Percentiles rank a stretch among this genome's conserved stretches.
Conservation (phyloP, 2,888 invertebrate species). For the Pseudanteris insignis region DNA sequence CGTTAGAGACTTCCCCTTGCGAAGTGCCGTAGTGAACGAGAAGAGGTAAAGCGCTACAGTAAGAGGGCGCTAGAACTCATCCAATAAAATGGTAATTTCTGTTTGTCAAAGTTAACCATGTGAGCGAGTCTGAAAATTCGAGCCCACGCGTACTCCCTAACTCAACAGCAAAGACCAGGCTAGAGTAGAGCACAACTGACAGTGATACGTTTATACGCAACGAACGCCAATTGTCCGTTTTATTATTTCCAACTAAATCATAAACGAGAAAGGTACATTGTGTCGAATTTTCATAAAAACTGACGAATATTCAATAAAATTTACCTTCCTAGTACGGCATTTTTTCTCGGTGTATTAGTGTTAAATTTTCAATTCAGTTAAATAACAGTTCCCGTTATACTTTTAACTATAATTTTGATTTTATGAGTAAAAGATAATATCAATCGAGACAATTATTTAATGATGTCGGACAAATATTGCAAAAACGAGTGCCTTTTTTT, state of each 20-base stretch:
- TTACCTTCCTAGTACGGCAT: too few relatives aligned
- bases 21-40: slow-evolving; percentile 45
- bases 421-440: too few relatives aligned
- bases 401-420: too few relatives aligned
- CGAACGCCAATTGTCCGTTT: slow-evolving; percentile 18
- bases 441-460: too few relatives aligned
- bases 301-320: too few relatives aligned
- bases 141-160: slow-evolving; percentile 52
- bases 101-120: slow-evolving; percentile 75
- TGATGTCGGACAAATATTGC: too few relatives aligned
- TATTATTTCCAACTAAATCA: slow-evolving; percentile 25
- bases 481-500: too few relatives aligned
- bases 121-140: slow-evolving; percentile 64
- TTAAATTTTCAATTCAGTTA: too few relatives aligned
- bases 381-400: too few relatives aligned
- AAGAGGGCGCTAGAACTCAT: slow-evolving; percentile 62
- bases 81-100: slow-evolving; percentile 78
- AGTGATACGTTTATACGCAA: slow-evolving; percentile 53
- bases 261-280: too few relatives aligned
- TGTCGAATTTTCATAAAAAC: too few relatives aligned
- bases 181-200: slow-evolving; percentile 52
- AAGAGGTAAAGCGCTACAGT: slow-evolving; percentile 48
- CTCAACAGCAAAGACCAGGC: background rate
- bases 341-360: too few relatives aligned
- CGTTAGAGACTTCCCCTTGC: slow-evolving; percentile 49